Base-by-base conservation (phyloP, 37 sponge, comb jelly and placozoan genomes). In the Axinella damicornis region DNA sequence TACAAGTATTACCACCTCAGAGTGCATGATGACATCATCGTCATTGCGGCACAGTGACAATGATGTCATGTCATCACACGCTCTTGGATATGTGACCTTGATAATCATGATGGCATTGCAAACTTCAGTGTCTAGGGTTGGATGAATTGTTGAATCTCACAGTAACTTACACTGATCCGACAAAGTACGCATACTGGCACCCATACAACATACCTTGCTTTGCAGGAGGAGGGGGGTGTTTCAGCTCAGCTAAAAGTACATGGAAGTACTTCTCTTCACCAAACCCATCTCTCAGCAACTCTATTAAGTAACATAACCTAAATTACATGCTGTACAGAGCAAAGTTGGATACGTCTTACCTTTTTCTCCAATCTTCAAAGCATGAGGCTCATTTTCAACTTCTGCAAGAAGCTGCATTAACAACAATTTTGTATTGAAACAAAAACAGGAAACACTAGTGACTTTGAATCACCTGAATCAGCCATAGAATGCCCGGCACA, bases 251-350 rank as follows among this genome's bases (percentile, higher is more conserved):
- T 25, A 56, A 35, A 22, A 84, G 37, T 0, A 31, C 25, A 57
- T 53, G 28, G 38, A 31, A 82, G 73, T 38, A 58, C 40, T 35
- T 52, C 21, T 37, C 22, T 1, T 70, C 83, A 36, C 83, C 83
- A 59, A 82, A 82, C 14, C 73, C 73, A 82, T 82, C 73, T 37
- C 83, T 2, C 0, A 71, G 24, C 16, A 82, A 25, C 33, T 69
- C 83, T 82, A 69, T 22, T 61, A 25, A 6, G n/a, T 27, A 61
- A 61, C 63, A 14, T 61, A 61, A 4, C 46, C 46, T 9, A 46
- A 9, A 46, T n/a, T n/a, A 46, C 4, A 46, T 12, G 46, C 46
- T 46, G 46, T 46, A 46, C 46, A 46, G 4, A 9, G 4, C 46
- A 46, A 4, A 46, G 9, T 46, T 46, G 4, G 9, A 9, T 12